A percentile compares a stretch with the other conserved stretches of the same genome.
Conservation (phyloP, 1,140 invertebrate genomes). For the Tetranychus urticae region DNA sequence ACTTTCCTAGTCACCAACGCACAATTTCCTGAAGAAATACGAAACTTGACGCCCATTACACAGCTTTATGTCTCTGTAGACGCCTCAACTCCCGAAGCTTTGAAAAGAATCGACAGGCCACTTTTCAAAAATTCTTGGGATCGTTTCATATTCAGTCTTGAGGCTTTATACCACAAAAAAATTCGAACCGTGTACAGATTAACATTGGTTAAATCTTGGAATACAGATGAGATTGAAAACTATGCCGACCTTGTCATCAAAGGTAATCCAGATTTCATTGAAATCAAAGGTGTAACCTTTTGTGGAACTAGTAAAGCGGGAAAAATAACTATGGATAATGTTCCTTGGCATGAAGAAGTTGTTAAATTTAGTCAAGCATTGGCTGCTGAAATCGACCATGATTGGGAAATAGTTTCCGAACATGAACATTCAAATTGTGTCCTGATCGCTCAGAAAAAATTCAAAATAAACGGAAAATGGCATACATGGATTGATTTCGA, state of each 20-base stretch:
- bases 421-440: conserved; percentile 41
- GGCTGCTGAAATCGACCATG: conserved; percentile 12
- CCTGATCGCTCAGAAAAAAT: conserved; percentile 32
- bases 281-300: conserved; percentile 39
- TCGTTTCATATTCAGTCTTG: conserved; percentile 31
- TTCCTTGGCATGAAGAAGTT: conserved; percentile 39
- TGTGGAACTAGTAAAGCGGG: conserved; percentile 31
- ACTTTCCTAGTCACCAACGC: conserved; percentile 36
- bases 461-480: conserved; percentile 29
- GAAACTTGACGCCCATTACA: conserved; percentile 30
- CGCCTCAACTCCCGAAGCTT: conserved; percentile 34
- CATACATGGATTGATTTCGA: conserved; percentile 38
- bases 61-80: conserved; percentile 40
- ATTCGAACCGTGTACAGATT: conserved; percentile 38
- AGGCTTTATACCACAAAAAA: conserved; percentile 28
- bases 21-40: conserved; percentile 36
- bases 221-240: conserved; percentile 32
- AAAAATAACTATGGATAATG: conserved; percentile 35
- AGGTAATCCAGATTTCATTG: conserved; percentile 39
- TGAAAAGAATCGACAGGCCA: conserved; percentile 37
- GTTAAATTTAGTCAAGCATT: conserved; percentile 28
- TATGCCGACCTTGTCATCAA: conserved; percentile 32
- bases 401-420: conserved; percentile 33
- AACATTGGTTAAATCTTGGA: conserved; percentile 36
- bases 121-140: conserved; percentile 38